Evolutionary conservation across 1,140 invertebrate genomes (phyloP).

Genomic region (Ruditapes philippinarum): DNA sequence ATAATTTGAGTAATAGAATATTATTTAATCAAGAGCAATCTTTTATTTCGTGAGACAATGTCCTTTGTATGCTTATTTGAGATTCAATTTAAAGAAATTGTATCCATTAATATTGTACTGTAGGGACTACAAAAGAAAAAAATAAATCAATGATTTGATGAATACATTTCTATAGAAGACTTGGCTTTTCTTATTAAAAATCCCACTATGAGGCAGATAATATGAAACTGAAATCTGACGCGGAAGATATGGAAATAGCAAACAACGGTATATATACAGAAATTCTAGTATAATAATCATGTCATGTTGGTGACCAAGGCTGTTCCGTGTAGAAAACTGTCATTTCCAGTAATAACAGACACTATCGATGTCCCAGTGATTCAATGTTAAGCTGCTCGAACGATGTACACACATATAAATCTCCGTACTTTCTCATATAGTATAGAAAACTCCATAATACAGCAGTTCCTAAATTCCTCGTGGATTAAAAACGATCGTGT

Average conservation of each 20-base stretch:
- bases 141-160: background rate
- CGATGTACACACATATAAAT: slow-evolving; percentile 16
- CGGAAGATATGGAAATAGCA: too few species aligned
- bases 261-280: too few species aligned
- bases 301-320: background rate
- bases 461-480: background rate
- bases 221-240: too few species aligned
- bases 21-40: too few species aligned
- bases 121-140: background rate
- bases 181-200: too few species aligned
- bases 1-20: too few species aligned
- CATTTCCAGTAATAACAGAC: background rate
- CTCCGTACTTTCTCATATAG: background rate
- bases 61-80: background rate
- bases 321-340: background rate
- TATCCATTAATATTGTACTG: background rate
- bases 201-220: too few species aligned
- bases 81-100: background rate
- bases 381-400: slow-evolving; percentile 16
- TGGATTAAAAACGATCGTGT: slow-evolving; percentile 15
- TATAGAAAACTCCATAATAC: slow-evolving; percentile 29
- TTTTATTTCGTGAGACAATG: background rate
- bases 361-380: background rate
- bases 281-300: too few species aligned
- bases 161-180: background rate